Evolutionary conservation across 2,888 invertebrate species (phyloP), one percentile per base, ranked within the genome.

Genomic region (Andrena haemorrhoa): DNA sequence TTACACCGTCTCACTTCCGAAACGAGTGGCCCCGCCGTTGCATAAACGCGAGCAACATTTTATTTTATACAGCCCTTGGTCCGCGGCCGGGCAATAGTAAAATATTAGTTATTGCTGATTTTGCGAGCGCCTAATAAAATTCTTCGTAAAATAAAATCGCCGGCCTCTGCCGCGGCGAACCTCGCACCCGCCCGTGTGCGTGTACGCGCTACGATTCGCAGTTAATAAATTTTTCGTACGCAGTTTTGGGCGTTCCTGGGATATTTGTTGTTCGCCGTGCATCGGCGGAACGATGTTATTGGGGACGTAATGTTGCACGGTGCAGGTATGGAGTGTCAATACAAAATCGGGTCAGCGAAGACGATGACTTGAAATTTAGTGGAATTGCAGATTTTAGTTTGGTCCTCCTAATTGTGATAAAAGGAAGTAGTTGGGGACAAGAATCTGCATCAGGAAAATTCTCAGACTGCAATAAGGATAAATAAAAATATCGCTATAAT

Each of bases 211-310:
- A 82, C 83, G 86, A 88, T 92, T 91, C 91, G 88, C 91, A 91
- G 92, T 91, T 91, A 91, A 92, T 92, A 92, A 92, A 91, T 91
- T 89, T 88, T 89, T 90, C 89, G 84, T 84, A 82, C 85, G 81
- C 82, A 82, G 72, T 86, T 87, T 88, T 83, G 74, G 72, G 81
- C 61, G 82, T 86, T 84, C 86, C 86, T 84, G 85, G 53, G 82
- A 87, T 89, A 89, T 88, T 87, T 74, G 75, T 85, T n/a, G 82
- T 89, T 88, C 88, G 87, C 89, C 89, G 88, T 86, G 66, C 70
- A 81, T 85, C 76, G 84, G 49, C 63, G 81, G 33, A 65, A 53
- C 74, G 69, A 41, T 68, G 82, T 86, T 81, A 84, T 74, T 58
- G 56, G 5, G 1, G 0, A 26, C 10, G 10, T 56, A 26, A 56